Percentiles rank a stretch among this genome's conserved stretches.
These are phyloP conservation scores for Ellobium chinense DNA, from an alignment of 2,888 invertebrate genomes.

Conservation along the genomic window DNA sequence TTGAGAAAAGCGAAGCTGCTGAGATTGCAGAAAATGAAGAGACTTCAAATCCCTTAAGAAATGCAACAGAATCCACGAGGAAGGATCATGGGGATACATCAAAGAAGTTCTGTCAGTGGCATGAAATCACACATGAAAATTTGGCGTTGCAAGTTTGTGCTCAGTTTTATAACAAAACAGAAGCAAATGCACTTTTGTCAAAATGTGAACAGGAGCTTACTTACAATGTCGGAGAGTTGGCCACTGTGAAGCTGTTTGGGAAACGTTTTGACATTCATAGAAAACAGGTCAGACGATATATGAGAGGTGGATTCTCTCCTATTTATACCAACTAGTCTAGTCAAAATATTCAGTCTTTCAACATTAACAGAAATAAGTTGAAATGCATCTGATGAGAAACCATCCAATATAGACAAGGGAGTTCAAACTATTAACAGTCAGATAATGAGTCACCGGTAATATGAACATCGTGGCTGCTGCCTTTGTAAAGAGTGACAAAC, in stretches of 20 bases:
- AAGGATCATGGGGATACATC: too few relatives aligned
- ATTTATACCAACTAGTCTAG: too few relatives aligned
- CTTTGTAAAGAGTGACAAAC: not conserved
- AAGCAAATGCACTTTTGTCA: slow-evolving; percentile 81
- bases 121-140: slow-evolving; percentile 77
- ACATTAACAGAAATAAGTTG: too few relatives aligned
- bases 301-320: not conserved
- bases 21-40: too few relatives aligned
- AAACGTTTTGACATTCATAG: slow-evolving; percentile 85
- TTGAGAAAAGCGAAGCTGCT: too few relatives aligned
- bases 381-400: too few relatives aligned
- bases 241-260: slow-evolving; percentile 85
- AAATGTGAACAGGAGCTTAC: slow-evolving; percentile 82
- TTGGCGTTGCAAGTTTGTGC: slow-evolving; percentile 83
- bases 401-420: too few relatives aligned
- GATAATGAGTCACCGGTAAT: too few relatives aligned
- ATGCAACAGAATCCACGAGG: too few relatives aligned
- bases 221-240: slow-evolving; percentile 84
- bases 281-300: slow-evolving; percentile 81
- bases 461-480: not conserved
- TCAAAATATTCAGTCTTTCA: not conserved
- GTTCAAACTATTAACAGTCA: too few relatives aligned
- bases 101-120: slow-evolving; percentile 50
- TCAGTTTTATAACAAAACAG: slow-evolving; percentile 79
- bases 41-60: too few relatives aligned